These are phyloP conservation scores for Listronotus bonariensis DNA, from an alignment of 1,140 invertebrate species.

Conservation along the genomic window DNA sequence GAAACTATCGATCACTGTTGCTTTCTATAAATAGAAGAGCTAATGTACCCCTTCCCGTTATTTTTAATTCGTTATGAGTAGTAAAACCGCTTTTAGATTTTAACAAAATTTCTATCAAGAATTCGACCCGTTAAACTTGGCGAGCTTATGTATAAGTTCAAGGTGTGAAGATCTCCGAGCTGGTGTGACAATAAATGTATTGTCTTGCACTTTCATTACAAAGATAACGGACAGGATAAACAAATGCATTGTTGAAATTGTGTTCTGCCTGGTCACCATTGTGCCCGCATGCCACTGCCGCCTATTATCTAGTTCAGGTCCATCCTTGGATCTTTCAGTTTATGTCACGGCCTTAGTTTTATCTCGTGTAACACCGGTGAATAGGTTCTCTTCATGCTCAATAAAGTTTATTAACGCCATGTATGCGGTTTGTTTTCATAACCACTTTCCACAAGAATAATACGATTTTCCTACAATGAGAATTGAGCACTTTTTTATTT, in stretches of 20 bases:
- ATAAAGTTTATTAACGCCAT: too few species aligned
- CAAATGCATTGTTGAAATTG: conserved; percentile 40
- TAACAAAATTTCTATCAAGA: neutral
- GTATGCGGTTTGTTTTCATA: too few species aligned
- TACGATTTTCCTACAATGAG: too few species aligned
- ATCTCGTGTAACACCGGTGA: conserved; percentile 27
- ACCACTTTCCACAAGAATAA: too few species aligned
- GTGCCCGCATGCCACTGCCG: conserved; percentile 35
- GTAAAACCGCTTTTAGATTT: too few species aligned
- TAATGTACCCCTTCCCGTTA: too few species aligned
- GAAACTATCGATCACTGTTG: too few species aligned
- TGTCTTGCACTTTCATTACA: conserved; percentile 40
- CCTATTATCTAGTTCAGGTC: conserved; percentile 38
- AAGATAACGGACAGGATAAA: conserved; percentile 38
- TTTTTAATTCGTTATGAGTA: too few species aligned
- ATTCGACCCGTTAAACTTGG: conserved; percentile 17
- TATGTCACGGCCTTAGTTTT: conserved; percentile 39
- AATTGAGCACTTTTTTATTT: too few species aligned
- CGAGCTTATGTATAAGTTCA: conserved; percentile 18
- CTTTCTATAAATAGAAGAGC: too few species aligned
- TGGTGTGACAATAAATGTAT: conserved; percentile 36
- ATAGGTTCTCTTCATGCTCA: conserved; percentile 22
- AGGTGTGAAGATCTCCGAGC: conserved; percentile 23
- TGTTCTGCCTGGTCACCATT: conserved; percentile 35
- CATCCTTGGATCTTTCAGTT: conserved; percentile 34